Conservation (phyloP, 2,113 vertebrate species). For the Meriones unguiculatus region DNA sequence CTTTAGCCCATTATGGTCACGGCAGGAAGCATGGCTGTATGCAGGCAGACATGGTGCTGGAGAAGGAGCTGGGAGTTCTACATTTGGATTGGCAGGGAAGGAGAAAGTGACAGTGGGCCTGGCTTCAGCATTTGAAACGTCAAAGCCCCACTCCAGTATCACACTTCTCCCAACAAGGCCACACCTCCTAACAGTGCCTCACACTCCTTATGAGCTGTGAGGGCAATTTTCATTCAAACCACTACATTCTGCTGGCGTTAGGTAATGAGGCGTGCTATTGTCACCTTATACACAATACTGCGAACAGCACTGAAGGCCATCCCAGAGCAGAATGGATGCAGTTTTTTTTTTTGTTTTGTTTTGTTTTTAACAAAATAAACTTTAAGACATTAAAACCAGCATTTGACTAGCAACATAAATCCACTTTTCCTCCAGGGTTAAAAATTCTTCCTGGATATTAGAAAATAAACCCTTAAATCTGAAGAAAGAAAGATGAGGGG, state of each 20-base stretch:
- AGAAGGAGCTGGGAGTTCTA: background rate
- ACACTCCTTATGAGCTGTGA: background rate
- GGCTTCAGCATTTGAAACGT: background rate
- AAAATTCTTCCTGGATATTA: conserved; percentile 20
- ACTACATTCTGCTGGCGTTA: background rate
- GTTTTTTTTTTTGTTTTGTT: background rate
- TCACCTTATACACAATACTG: background rate
- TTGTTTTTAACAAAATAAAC: background rate
- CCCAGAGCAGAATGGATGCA: background rate
- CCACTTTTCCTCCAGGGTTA: background rate
- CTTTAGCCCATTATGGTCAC: background rate
- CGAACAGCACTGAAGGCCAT: conserved; percentile 27
- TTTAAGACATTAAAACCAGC: background rate
- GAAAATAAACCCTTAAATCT: background rate
- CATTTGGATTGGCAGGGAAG: background rate
- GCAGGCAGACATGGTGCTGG: background rate
- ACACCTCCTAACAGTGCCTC: background rate
- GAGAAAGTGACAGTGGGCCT: background rate
- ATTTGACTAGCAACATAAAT: background rate
- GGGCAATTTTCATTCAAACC: background rate
- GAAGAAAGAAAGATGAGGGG: background rate
- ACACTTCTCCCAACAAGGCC: background rate
- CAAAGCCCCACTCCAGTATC: background rate
- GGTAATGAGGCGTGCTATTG: background rate
- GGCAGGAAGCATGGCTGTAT: background rate